Conservation (phyloP, 1,140 invertebrate species). For the Drosophila subobscura region DNA sequence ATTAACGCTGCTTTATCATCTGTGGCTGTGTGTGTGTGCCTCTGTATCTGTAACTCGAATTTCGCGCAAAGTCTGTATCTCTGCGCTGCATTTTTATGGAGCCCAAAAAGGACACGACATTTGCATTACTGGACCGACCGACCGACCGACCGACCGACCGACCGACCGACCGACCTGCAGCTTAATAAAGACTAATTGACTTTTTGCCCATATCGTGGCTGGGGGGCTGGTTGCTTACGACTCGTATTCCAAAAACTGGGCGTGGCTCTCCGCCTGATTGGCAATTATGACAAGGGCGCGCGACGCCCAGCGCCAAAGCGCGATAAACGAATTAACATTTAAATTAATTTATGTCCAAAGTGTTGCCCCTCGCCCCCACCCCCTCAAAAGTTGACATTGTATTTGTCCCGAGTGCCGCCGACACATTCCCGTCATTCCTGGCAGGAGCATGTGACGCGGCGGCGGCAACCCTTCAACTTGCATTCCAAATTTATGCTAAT, state of each 20-base stretch:
- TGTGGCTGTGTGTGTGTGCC: slow-evolving; percentile 45
- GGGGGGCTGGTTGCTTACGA: background rate
- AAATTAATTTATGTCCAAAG: slow-evolving; percentile 73
- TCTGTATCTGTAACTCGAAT: slow-evolving; percentile 13
- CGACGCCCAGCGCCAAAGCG: slow-evolving; percentile 42
- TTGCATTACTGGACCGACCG: slow-evolving; percentile 65
- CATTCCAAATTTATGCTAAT: slow-evolving; percentile 71
- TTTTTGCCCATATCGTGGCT: slow-evolving; percentile 59
- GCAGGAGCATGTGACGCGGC: too few relatives aligned
- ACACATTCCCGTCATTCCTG: slow-evolving; percentile 7
- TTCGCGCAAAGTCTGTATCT: slow-evolving; percentile 19
- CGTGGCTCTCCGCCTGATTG: slow-evolving; percentile 51
- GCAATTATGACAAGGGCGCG: slow-evolving; percentile 62
- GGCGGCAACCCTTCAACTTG: slow-evolving; percentile 21
- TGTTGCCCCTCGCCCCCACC: slow-evolving; percentile 19
- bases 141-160: slow-evolving; percentile 12
- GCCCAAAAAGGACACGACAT: slow-evolving; percentile 66
- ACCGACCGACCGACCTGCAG: slow-evolving; percentile 55
- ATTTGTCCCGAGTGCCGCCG: slow-evolving; percentile 47
- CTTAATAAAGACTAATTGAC: slow-evolving; percentile 82
- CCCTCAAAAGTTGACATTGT: slow-evolving; percentile 41
- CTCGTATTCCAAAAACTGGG: slow-evolving; percentile 4
- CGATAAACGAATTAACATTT: slow-evolving; percentile 80
- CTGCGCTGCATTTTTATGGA: slow-evolving; percentile 69
- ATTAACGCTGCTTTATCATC: slow-evolving; percentile 74